phyloP scores from a whole-genome alignment of 2,888 invertebrate genomes.

The Monochamus alternatus region DNA sequence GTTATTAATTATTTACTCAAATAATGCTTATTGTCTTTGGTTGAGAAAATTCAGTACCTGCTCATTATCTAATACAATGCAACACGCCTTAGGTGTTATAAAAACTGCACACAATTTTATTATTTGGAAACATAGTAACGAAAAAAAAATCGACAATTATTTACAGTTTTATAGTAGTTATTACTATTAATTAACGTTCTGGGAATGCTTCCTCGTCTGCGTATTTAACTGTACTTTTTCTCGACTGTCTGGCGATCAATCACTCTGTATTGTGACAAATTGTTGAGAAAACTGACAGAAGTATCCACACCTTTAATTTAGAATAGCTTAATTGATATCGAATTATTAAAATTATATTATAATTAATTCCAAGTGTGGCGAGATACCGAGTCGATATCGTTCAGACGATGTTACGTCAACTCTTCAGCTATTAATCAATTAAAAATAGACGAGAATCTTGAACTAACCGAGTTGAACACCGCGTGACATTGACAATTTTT shows the following conservation, averaged over 20 bases:
- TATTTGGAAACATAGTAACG: not conserved
- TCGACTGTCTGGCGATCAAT: conserved; percentile 11
- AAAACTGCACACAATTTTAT: not conserved
- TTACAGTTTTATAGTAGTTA: not conserved
- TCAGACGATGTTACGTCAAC: conserved; percentile 27
- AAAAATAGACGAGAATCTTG: not conserved
- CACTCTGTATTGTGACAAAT: conserved; percentile 37
- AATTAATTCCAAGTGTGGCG: conserved; percentile 46
- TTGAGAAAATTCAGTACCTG: not conserved
- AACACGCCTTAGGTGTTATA: not conserved
- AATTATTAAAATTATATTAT: conserved; percentile 53
- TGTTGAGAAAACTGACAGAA: conserved; percentile 25
- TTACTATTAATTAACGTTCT: not conserved
- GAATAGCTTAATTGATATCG: conserved; percentile 49
- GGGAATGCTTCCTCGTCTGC: not conserved
- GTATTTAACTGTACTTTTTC: not conserved
- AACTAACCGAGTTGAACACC: not conserved
- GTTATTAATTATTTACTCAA: not conserved
- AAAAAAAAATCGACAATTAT: not conserved
- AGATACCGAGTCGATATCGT: conserved; percentile 34
- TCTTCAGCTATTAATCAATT: conserved; percentile 25
- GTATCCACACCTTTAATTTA: conserved; percentile 32
- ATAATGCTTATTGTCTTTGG: not conserved
- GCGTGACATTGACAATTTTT: no score
- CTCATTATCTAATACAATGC: conserved; percentile 1